phyloP scores from a whole-genome alignment of 2,797 vertebrate genomes.

The Parotocinclus haroldoi region DNA sequence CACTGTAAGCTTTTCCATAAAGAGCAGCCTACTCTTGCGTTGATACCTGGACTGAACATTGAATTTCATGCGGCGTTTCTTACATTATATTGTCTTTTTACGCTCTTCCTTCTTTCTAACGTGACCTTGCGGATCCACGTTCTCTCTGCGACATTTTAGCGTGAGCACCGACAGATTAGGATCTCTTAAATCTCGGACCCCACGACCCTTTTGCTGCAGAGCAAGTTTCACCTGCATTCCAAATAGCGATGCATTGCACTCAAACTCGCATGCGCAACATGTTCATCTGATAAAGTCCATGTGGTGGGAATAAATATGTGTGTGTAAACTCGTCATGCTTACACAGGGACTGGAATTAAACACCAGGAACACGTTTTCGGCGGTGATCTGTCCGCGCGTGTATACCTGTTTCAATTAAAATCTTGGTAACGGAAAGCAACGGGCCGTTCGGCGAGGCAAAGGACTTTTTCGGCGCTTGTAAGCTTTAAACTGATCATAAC shows the following conservation, averaged over 20 bases:
- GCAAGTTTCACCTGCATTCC: conserved; percentile 6
- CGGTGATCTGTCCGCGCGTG: too few species aligned
- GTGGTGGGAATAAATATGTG: background rate
- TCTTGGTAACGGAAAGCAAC: too few species aligned
- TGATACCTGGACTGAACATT: background rate
- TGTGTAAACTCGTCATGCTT: background rate
- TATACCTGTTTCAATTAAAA: too few species aligned
- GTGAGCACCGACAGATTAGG: too few species aligned
- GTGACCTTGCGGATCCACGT: conserved; percentile 68
- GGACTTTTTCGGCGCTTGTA: too few species aligned
- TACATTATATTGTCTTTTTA: conserved; percentile 6
- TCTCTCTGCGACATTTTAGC: too few species aligned
- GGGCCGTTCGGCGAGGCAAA: too few species aligned
- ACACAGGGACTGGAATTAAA: background rate
- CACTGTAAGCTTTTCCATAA: background rate
- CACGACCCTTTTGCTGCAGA: background rate
- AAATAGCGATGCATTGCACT: background rate
- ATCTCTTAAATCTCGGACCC: background rate
- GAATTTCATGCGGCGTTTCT: too few species aligned
- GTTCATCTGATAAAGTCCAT: background rate
- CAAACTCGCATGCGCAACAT: background rate
- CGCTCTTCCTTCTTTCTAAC: conserved; percentile 56
- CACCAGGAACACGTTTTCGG: too few species aligned
- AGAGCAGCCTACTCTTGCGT: background rate
- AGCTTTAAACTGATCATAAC: too few species aligned